Evolutionary conservation across 2,888 invertebrate genomes (phyloP), one percentile per base, ranked within the genome.

Genomic region (Ectobius pallidus): DNA sequence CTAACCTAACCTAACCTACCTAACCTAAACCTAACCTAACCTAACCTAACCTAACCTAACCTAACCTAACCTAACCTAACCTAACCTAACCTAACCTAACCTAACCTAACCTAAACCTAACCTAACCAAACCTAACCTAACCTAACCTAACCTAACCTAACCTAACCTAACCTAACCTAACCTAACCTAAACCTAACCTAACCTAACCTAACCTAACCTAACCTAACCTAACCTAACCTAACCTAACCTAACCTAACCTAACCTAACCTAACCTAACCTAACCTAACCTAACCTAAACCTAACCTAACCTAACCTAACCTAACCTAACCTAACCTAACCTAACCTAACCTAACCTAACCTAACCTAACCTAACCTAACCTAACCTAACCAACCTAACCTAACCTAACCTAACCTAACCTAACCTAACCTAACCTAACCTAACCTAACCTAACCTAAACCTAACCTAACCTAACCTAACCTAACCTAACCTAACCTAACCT

Each of bases 131-230:
- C 77, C 75, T 70, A 74, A 74, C 74, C 75, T 69, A 76, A 76
- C 76, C 75, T 77, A 75, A 73, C 75, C 75, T 76, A 74, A 70
- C 75, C 34, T 76, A 77, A 34, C 77, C 77, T 74, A 77, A 77
- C 77, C 76, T 76, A 77, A 78, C 77, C 77, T 76, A 75, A 77
- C 78, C 77, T 77, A 76, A 78, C 77, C 78, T 77, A 76, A 77
- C 77, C 77, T 74, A 74, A 75, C 76, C 77, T 75, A 74, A 76
- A 75, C 76, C 74, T 75, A 76, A 75, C 76, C 73, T 76, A 77
- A 77, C 77, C 75, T 75, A 77, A 74, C 76, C 75, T 75, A 76
- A 74, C 77, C 74, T 75, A 77, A 74, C 77, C 77, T 76, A 76
- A 74, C 77, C 77, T 76, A 76, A 75, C 76, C 75, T 74, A 77